phyloP scores from a whole-genome alignment of 2,888 invertebrate genomes.

The Euproctis similis region DNA sequence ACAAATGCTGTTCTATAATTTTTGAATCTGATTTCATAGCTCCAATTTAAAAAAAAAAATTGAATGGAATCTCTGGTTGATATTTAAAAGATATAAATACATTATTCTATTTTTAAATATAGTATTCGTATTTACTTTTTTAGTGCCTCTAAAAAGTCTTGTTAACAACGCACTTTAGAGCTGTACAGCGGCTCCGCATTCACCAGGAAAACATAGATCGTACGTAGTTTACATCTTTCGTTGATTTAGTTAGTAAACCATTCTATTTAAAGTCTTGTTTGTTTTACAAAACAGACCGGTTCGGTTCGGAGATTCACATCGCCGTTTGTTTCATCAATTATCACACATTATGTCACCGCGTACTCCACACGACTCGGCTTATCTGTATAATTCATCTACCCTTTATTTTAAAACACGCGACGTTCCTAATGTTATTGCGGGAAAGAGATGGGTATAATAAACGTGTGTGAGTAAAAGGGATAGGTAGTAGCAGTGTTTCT shows the following conservation, averaged over 20 bases:
- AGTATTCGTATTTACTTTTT: too few species aligned
- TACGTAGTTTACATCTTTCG: background rate
- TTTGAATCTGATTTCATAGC: too few species aligned
- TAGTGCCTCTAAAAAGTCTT: too few species aligned
- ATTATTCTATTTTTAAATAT: too few species aligned
- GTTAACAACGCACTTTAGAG: too few species aligned
- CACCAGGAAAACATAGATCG: background rate
- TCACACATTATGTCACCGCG: conserved; percentile 49
- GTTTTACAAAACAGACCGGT: conserved; percentile 7
- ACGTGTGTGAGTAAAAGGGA: conserved; percentile 18
- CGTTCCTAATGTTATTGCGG: conserved; percentile 24
- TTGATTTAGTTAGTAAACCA: too few species aligned
- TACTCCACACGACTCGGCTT: conserved; percentile 27
- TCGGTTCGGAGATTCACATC: conserved; percentile 7
- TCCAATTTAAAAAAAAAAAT: too few species aligned
- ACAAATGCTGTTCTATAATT: too few species aligned
- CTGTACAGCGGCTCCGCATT: too few species aligned
- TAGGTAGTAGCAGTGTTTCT: conserved; percentile 25
- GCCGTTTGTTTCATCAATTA: conserved; percentile 52
- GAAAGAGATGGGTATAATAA: conserved; percentile 21
- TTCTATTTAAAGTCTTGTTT: too few species aligned
- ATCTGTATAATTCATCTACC: conserved; percentile 55
- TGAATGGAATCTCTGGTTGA: too few species aligned
- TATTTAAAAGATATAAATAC: too few species aligned
- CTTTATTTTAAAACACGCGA: conserved; percentile 43